Base-by-base conservation (phyloP, 2,797 vertebrate species). In the Novumbra hubbsi region DNA sequence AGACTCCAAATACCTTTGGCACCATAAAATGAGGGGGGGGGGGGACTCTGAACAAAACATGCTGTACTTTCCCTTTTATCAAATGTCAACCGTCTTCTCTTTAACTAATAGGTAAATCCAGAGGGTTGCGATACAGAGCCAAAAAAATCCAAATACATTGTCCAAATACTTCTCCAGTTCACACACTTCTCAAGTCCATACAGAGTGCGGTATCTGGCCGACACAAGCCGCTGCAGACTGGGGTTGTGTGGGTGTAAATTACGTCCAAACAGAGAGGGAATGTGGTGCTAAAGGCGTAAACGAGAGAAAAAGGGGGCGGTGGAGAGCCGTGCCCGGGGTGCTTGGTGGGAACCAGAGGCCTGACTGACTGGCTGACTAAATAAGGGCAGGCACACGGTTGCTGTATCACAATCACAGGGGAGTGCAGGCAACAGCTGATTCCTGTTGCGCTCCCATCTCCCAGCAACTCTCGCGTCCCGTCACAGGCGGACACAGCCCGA, bases 351-450 rank as follows among this genome's bases (percentile, higher is more conserved):
- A 60, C 12, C 24, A 11, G 55, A 60, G 55, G 55, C 32, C 30
- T 32, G 64, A 38, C 17, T 32, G 64, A 32, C 92, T 88, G 90
- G 89, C 94, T 96, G 95, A 91, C 97, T 97, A 98, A 98, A 98
- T 97, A 98, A 95, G 97, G 96, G 89, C 93, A 95, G 88, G 49
- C 41, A 76, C 84, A 27, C 90, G 90, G 91, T 82, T 90, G 91
- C 90, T 93, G 90, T 93, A 95, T 93, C 94, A 90, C 92, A 91
- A 80, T 89, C 77, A 90, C 83, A 62, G 71, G 85, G 91, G 95
- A 97, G 96, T 91, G 90, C 85, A 96, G 91, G 90, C 85, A 93
- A 96, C 95, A 98, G 96, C 96, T 96, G 97, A 95, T 93, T 91
- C 88, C 79, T 83, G 52, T 55, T 55, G 55, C 55, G 24, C 21